phyloP scores from a whole-genome alignment of 2,888 invertebrate species.

The Apamea sordens region DNA sequence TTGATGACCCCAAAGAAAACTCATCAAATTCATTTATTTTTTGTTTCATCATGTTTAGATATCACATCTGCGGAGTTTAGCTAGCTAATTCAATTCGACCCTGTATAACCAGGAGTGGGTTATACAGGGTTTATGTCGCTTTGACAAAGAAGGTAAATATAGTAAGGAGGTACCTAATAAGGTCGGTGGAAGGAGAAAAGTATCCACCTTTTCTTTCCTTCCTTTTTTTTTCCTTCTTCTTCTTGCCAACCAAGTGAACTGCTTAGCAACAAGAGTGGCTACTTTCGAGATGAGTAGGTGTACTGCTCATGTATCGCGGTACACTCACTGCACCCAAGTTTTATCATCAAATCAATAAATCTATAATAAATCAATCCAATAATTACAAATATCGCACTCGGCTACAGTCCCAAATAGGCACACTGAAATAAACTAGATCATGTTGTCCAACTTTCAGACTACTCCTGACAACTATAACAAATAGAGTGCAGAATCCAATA shows the following conservation, averaged over 20 bases:
- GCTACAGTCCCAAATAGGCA: neutral
- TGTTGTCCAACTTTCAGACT: neutral
- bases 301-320: too few relatives aligned
- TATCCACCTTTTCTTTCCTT: neutral
- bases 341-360: neutral
- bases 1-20: too few relatives aligned
- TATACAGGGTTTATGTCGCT: neutral
- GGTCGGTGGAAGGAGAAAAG: neutral
- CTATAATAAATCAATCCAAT: neutral
- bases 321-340: neutral
- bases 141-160: too few relatives aligned
- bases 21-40: too few relatives aligned
- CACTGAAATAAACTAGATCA: neutral
- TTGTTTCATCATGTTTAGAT: too few relatives aligned
- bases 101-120: neutral
- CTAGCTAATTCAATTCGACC: too few relatives aligned
- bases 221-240: neutral
- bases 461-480: neutral
- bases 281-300: neutral
- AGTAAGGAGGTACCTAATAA: too few relatives aligned
- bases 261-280: neutral
- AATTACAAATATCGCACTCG: neutral
- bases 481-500: constrained; percentile 11
- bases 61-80: too few relatives aligned
- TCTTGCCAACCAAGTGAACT: neutral